phyloP scores from a whole-genome alignment of 35 echinoderm and acorn worm genomes.

The Ophiothrix spiculata region DNA sequence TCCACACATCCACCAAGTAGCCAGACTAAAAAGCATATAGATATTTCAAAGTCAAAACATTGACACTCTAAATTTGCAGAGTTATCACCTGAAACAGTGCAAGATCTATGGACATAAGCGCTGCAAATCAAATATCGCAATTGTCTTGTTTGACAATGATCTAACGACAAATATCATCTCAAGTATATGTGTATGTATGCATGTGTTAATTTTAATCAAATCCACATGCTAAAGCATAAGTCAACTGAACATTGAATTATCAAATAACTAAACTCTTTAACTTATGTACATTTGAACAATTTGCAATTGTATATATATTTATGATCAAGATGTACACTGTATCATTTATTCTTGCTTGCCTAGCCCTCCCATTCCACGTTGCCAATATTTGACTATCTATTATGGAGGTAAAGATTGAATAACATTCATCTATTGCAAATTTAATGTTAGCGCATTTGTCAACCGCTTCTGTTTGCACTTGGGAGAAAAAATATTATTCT shows the following conservation, averaged over 20 bases:
- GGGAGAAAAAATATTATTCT: background rate
- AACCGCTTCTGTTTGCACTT: background rate
- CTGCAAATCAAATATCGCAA: background rate
- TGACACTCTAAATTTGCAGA: background rate
- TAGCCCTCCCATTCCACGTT: background rate
- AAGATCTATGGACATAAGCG: background rate
- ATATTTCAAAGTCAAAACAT: conserved; percentile 7
- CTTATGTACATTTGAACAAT: conserved; percentile 7
- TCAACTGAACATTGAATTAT: conserved; percentile 2
- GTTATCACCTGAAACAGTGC: background rate
- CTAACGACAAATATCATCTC: background rate
- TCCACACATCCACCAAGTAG: no score
- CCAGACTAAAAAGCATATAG: background rate
- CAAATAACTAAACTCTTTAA: background rate
- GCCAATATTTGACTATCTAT: background rate
- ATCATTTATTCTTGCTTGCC: background rate
- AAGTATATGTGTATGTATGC: background rate
- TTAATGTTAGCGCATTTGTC: conserved; percentile 6
- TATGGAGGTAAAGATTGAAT: background rate
- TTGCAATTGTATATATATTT: background rate
- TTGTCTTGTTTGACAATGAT: background rate
- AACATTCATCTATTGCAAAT: background rate
- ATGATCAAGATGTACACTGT: no score
- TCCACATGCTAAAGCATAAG: background rate
- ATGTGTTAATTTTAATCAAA: background rate